Conservation (phyloP, 2,888 invertebrate species). For the Alcis repandata region DNA sequence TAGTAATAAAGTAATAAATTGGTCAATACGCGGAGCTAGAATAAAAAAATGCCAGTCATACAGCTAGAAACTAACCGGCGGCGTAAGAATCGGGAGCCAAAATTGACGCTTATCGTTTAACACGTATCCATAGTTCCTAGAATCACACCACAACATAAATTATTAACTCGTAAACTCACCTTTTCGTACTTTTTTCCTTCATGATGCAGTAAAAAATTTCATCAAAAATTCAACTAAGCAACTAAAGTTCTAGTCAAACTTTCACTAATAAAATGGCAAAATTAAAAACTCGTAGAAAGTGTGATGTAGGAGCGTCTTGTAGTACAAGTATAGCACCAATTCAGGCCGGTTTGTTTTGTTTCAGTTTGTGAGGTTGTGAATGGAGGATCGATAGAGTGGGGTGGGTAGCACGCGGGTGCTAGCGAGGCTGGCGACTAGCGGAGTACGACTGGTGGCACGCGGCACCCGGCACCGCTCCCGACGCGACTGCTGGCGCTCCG, state of each 20-base stretch:
- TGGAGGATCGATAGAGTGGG: slow-evolving; percentile 59
- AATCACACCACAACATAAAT: slow-evolving; percentile 10
- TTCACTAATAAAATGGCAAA: slow-evolving; percentile 50
- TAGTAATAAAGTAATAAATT: slow-evolving; percentile 1
- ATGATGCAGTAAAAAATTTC: slow-evolving; percentile 51
- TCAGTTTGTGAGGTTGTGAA: slow-evolving; percentile 55
- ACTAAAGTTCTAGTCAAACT: slow-evolving; percentile 45
- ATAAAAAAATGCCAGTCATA: slow-evolving; percentile 9
- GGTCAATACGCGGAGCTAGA: neutral
- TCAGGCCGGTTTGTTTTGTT: slow-evolving; percentile 58
- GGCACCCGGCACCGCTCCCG: neutral
- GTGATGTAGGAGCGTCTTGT: slow-evolving; percentile 17
- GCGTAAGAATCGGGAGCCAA: neutral
- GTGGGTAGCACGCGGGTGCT: slow-evolving; percentile 52
- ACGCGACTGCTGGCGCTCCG: slow-evolving; percentile 4
- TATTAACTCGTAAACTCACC: slow-evolving; percentile 57
- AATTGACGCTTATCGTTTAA: neutral
- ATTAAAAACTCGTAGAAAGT: slow-evolving; percentile 31
- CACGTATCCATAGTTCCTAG: neutral
- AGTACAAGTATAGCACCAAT: slow-evolving; percentile 46
- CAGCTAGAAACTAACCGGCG: neutral
- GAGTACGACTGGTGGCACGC: slow-evolving; percentile 27
- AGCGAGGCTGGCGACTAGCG: slow-evolving; percentile 46
- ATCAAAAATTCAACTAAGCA: slow-evolving; percentile 44
- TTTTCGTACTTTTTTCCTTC: slow-evolving; percentile 65